Base-by-base conservation (phyloP, 1,140 invertebrate genomes). In the Trachymyrmex cornetzi region DNA sequence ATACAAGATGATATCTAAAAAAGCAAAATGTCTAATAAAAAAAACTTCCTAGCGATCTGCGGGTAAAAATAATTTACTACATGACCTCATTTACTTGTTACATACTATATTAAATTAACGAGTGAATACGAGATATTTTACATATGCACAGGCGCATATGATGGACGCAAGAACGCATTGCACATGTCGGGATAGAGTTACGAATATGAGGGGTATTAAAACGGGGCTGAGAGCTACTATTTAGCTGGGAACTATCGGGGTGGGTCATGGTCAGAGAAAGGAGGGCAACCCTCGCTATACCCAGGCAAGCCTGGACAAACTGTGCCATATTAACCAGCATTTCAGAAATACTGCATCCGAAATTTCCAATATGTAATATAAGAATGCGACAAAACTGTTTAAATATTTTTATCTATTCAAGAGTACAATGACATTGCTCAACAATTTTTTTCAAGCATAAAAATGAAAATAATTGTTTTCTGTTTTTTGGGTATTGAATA, bases 1-100 rank as follows among this genome's bases (percentile, higher is more conserved):
- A 48, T 11, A 22, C 1, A 66, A 66, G 2, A 66, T 66, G 12
- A 66, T 66, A 12, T 77, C 19, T 64, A 6, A 14, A 53, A 50
- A 14, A 34, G 12, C 2, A 50, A 16, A 22, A 34, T 38, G 14
- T 19, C 44, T 66, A 9, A 34, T 71, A 24, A 71, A 19, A 66
- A 64, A 71, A 38, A 71, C 9, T 81, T 55, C 4, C 9, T 27
- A 16, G 38, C 11, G 1, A 5, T 44, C 4, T n/a, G n/a, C n/a
- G 4, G 67, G 14, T 71, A 74, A 55, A 55, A 48, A 69, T 74
- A 85, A 85, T 90, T 89, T 92, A 90, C 91, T 91, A 88, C 63
- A 59, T 95, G 94, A 95, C 94, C 94, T 94, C 93, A 94, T 92
- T 93, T 94, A 95, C 94, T 94, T 95, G 94, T 95, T 94, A 95